These are phyloP conservation scores for Idris sp. DNA, from an alignment of 1,140 invertebrate species.

Conservation along the genomic window DNA sequence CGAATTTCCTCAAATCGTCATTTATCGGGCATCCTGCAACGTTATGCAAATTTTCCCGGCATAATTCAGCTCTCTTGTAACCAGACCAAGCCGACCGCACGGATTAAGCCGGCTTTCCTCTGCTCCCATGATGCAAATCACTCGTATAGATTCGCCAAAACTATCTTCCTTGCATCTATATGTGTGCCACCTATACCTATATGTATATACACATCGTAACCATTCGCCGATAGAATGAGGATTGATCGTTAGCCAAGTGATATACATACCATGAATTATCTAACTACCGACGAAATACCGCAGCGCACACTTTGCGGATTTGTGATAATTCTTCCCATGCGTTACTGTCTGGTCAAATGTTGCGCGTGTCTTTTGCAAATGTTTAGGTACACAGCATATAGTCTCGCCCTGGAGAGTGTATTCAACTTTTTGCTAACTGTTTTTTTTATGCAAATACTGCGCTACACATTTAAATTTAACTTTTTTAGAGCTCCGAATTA, in stretches of 20 bases:
- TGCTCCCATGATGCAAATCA: slow-evolving; percentile 66
- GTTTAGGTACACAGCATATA: too few species aligned
- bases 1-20: slow-evolving; percentile 73
- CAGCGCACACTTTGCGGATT: slow-evolving; percentile 51
- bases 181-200: slow-evolving; percentile 22
- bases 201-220: slow-evolving; percentile 32
- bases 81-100: slow-evolving; percentile 64
- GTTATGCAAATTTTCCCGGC: slow-evolving; percentile 72
- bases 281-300: slow-evolving; percentile 51
- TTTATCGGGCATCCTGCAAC: slow-evolving; percentile 69
- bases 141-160: slow-evolving; percentile 59
- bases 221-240: slow-evolving; percentile 52
- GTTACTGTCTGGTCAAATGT: slow-evolving; percentile 23
- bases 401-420: too few species aligned
- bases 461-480: slow-evolving; percentile 11
- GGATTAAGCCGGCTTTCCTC: slow-evolving; percentile 70
- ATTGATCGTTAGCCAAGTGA: slow-evolving; percentile 57
- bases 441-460: slow-evolving; percentile 16
- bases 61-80: slow-evolving; percentile 69
- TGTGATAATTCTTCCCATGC: slow-evolving; percentile 46
- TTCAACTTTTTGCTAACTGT: neutral
- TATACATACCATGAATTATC: slow-evolving; percentile 62
- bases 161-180: slow-evolving; percentile 43
- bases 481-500: slow-evolving; percentile 5
- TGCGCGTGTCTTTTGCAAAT: slow-evolving; percentile 11